Evolutionary conservation across 2,113 vertebrate genomes (phyloP).

Genomic region (Amphiprion ocellaris): DNA sequence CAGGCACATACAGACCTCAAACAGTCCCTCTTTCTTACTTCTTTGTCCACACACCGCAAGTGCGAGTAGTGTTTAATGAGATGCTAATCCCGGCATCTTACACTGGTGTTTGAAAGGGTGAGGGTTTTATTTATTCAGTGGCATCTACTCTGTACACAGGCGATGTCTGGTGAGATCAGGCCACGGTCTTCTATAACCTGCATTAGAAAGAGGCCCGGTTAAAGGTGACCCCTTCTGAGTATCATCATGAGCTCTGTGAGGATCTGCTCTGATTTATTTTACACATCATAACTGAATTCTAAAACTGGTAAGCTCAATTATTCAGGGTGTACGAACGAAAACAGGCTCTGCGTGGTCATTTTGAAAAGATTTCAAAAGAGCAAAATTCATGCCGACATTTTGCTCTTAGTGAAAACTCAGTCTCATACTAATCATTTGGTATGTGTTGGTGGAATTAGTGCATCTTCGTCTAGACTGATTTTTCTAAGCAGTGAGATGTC

Average conservation of each 20-base stretch:
- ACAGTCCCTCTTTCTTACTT: conserved; percentile 49
- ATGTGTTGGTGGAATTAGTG: not conserved
- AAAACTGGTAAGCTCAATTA: conserved; percentile 39
- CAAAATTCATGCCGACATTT: conserved; percentile 18
- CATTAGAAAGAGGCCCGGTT: conserved; percentile 65
- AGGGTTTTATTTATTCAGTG: conserved; percentile 83
- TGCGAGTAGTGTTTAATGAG: conserved; percentile 70
- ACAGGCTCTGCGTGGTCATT: conserved; percentile 9
- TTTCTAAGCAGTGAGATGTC: conserved; percentile 19
- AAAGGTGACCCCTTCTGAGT: conserved; percentile 79
- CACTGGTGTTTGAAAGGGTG: conserved; percentile 69
- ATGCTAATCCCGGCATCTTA: conserved; percentile 80
- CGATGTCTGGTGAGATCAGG: conserved; percentile 73
- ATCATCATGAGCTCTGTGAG: conserved; percentile 58
- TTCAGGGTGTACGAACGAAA: conserved; percentile 18
- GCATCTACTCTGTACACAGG: conserved; percentile 72
- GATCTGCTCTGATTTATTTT: conserved; percentile 59
- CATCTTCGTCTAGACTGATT: not conserved
- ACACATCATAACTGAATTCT: conserved; percentile 27
- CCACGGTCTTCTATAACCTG: conserved; percentile 61
- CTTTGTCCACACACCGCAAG: conserved; percentile 61
- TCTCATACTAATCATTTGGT: not conserved
- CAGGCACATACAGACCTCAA: not conserved
- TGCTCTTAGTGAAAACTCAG: conserved; percentile 2
- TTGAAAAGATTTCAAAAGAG: conserved; percentile 18